Evolutionary conservation across 2,113 vertebrate species (phyloP).

Genomic region (Cairina moschata): DNA sequence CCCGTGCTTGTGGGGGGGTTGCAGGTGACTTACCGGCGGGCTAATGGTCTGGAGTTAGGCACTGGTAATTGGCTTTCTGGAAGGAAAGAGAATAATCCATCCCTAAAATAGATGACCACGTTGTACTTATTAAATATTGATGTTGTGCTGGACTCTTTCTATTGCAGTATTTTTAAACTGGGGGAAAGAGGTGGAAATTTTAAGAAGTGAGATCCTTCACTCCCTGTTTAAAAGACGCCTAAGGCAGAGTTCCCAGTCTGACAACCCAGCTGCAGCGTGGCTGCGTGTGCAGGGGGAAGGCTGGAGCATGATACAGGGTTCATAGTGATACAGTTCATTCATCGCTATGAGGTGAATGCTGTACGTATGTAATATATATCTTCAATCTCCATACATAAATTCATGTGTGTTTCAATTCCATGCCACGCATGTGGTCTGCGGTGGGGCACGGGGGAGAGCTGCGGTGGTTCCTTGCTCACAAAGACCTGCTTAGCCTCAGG

Average conservation of each 20-base stretch:
- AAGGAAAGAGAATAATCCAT: conserved; percentile 11
- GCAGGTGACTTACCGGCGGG: neutral
- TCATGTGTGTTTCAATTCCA: neutral
- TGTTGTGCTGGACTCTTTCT: neutral
- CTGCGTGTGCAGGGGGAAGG: neutral
- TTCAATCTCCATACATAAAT: neutral
- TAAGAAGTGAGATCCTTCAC: neutral
- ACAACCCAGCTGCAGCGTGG: neutral
- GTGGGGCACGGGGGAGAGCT: neutral
- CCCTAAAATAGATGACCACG: neutral
- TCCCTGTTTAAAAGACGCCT: neutral
- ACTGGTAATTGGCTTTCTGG: neutral
- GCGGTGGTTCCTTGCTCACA: neutral
- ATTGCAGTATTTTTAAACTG: neutral
- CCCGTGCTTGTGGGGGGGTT: fast-evolving
- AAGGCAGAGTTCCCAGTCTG: neutral
- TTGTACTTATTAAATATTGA: conserved; percentile 36
- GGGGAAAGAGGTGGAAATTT: neutral
- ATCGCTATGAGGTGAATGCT: neutral
- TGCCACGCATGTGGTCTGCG: neutral
- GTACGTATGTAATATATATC: neutral
- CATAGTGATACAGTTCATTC: neutral
- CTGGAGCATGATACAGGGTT: neutral
- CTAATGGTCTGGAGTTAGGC: neutral
- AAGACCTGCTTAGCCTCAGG: neutral